These are phyloP conservation scores for Ariolimax columbianus DNA, from an alignment of 2,888 invertebrate species.

Conservation along the genomic window DNA sequence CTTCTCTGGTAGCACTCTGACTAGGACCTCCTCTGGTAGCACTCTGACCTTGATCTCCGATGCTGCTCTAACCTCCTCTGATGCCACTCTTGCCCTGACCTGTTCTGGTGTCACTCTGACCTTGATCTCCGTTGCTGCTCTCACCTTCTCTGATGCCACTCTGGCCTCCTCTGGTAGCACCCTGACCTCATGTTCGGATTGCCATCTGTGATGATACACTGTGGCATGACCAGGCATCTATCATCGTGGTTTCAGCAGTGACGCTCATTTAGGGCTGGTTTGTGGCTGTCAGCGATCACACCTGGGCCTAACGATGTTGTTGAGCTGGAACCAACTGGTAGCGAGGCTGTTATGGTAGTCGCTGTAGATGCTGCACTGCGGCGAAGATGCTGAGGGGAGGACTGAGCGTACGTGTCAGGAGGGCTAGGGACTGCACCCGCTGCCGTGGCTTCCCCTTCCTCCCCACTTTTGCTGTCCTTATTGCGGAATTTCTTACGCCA, in stretches of 20 bases:
- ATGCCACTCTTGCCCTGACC: no score
- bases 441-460: conserved; percentile 58
- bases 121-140: no score
- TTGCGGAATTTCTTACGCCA: conserved; percentile 76
- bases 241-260: conserved; percentile 16
- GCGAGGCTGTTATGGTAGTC: background rate
- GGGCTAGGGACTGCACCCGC: conserved; percentile 48
- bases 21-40: no score
- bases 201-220: background rate
- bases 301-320: conserved; percentile 20
- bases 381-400: conserved; percentile 69
- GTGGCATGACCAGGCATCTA: background rate
- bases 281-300: conserved; percentile 20
- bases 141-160: no score
- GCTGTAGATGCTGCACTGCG: conserved; percentile 54
- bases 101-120: no score
- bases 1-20: no score
- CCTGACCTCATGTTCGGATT: no score
- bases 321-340: conserved; percentile 42
- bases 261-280: conserved; percentile 42
- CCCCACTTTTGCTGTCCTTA: conserved; percentile 69
- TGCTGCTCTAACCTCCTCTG: no score
- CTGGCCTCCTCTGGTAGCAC: no score
- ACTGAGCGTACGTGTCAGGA: conserved; percentile 56
- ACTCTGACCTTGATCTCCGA: no score